These are phyloP conservation scores for Macquaria ambigua DNA, from an alignment of 2,113 vertebrate species.

Conservation along the genomic window DNA sequence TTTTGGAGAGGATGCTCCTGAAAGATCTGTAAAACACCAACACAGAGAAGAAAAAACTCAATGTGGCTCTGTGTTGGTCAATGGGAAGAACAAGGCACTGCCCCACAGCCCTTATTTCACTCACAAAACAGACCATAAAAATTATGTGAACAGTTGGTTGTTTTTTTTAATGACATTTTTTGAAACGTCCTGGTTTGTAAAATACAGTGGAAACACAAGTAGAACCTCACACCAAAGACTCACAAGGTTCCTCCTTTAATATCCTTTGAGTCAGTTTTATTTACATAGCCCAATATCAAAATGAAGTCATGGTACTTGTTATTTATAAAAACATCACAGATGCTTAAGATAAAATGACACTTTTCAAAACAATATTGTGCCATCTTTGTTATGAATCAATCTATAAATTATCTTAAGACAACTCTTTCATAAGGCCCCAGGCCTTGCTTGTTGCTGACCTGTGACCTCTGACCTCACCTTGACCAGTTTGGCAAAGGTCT, in stretches of 20 bases:
- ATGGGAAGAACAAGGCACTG: neutral
- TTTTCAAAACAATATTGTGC: neutral
- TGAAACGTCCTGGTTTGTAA: too few relatives aligned
- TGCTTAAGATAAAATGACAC: neutral
- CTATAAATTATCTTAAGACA: neutral
- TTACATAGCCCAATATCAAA: too few relatives aligned
- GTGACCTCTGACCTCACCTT: conserved; percentile 81
- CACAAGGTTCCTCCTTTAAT: too few relatives aligned
- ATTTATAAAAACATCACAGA: too few relatives aligned
- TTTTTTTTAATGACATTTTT: too few relatives aligned
- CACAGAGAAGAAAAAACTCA: neutral
- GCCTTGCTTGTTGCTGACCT: neutral
- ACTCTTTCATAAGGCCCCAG: neutral
- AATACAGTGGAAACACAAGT: too few relatives aligned
- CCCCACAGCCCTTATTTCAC: too few relatives aligned
- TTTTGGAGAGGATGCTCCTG: conserved; percentile 90
- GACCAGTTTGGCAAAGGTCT: conserved; percentile 92
- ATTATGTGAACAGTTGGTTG: too few relatives aligned
- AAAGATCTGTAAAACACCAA: conserved; percentile 87
- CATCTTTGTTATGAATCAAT: neutral
- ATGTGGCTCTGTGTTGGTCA: neutral
- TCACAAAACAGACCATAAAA: too few relatives aligned
- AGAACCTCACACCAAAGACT: too few relatives aligned
- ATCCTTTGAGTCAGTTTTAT: too few relatives aligned
- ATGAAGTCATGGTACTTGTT: too few relatives aligned